Evolutionary conservation across 2,888 invertebrate genomes (phyloP), one percentile per base, ranked within the genome.

Genomic region (Gari tellinella): DNA sequence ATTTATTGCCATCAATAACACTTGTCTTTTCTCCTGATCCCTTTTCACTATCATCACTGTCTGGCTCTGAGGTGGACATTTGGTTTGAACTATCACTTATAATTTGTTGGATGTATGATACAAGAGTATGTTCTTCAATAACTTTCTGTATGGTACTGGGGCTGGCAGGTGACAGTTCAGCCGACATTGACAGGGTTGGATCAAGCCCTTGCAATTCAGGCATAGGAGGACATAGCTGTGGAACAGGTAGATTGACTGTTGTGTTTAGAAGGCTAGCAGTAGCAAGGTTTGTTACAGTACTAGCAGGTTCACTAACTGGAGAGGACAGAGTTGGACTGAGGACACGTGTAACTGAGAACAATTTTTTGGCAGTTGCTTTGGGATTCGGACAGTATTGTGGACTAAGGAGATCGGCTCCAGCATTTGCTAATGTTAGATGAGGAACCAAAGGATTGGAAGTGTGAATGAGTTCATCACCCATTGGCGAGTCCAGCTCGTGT

Each of bases 321-420:
- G 56, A 49, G 12, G 45, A 25, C 25, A 46, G 15, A 26, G 62
- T 58, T 19, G 77, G 70, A 51, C 72, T 69, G 37, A 64, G 57
- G 0, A 80, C 86, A 62, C 75, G 75, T 17, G 82, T 85, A 37
- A 89, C 88, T 31, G 87, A 86, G 64, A 89, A 89, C 41, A 89
- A 81, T 72, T 89, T 89, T 66, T 86, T 87, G 41, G 86, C 88
- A 48, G 83, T 85, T n/a, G 81, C 82, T 52, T 80, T 81, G 7
- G 86, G 84, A 53, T 80, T 79, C 19, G 81, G 81, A 56, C 83
- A 85, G 73, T 88, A 89, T 66, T 89, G 89, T 1, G 89, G 89
- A 72, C 88, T 88, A 2, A 88, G 76, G 15, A 89, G 67, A 31
- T 88, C 72, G 55, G 86, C 83, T 8, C 78, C 84, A n/a, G 85